Evolutionary conservation across 2,888 invertebrate species (phyloP).

Genomic region (Sarcophaga subvicina): DNA sequence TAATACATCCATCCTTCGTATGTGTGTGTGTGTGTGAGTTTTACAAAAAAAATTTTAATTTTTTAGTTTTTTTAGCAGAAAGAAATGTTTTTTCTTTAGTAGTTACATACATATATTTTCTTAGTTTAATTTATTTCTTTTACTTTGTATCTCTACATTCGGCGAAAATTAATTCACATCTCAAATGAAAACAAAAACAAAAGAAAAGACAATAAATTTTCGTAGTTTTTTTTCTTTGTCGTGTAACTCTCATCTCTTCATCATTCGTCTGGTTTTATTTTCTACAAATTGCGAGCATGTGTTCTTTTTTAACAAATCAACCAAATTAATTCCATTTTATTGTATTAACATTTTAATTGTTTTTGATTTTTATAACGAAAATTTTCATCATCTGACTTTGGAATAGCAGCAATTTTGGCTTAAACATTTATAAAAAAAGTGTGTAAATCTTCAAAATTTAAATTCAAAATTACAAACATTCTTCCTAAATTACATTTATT

Average conservation of each 20-base stretch:
- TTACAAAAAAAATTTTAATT: not conserved
- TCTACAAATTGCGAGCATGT: conserved; percentile 81
- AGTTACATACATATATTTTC: conserved; percentile 49
- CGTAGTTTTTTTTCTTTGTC: conserved; percentile 44
- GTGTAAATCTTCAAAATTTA: conserved; percentile 39
- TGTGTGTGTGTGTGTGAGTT: not conserved
- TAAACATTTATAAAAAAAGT: conserved; percentile 10
- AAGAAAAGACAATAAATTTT: conserved; percentile 53
- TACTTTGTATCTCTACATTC: conserved; percentile 10
- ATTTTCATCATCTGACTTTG: conserved; percentile 27
- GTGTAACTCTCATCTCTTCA: conserved; percentile 54
- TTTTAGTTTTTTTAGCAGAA: too few relatives aligned
- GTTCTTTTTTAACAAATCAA: conserved; percentile 66
- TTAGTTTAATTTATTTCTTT: conserved; percentile 52
- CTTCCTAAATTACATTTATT: conserved; percentile 15
- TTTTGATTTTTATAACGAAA: conserved; percentile 13
- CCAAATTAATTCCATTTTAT: conserved; percentile 24
- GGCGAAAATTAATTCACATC: not conserved
- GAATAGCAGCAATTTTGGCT: conserved; percentile 62
- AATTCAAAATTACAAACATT: conserved; percentile 46
- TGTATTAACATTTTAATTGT: conserved; percentile 25
- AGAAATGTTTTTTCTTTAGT: conserved; percentile 46
- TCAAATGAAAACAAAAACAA: conserved; percentile 18
- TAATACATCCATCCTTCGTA: not conserved
- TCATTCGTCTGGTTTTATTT: conserved; percentile 82